These are phyloP conservation scores for Bombylius major DNA, from an alignment of 2,888 invertebrate species.

Conservation along the genomic window DNA sequence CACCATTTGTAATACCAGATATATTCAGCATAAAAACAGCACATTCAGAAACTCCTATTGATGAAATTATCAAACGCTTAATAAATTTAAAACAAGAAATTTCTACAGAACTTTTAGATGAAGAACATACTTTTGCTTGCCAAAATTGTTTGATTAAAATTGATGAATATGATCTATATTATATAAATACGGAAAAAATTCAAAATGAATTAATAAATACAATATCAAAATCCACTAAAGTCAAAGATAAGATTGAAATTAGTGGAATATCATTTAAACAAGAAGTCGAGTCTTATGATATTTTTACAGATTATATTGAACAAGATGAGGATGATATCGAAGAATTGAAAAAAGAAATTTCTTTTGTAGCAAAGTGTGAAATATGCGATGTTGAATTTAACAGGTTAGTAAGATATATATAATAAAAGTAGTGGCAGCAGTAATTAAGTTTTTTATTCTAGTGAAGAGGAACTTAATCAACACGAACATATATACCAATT, in stretches of 20 bases:
- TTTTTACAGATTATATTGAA: neutral
- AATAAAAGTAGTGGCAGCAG: too few relatives aligned
- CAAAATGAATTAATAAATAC: conserved; percentile 11
- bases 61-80: conserved; percentile 11
- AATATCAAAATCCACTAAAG: conserved; percentile 2
- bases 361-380: conserved; percentile 4
- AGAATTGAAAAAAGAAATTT: neutral
- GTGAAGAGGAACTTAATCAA: neutral
- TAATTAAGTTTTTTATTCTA: neutral
- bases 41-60: conserved; percentile 8
- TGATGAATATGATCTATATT: conserved; percentile 15
- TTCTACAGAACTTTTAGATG: neutral
- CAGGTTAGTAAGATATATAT: neutral
- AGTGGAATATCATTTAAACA: neutral
- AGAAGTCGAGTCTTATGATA: neutral
- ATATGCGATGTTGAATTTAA: conserved; percentile 9
- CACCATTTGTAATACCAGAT: conserved; percentile 3
- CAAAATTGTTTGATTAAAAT: conserved; percentile 11
- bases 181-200: conserved; percentile 6
- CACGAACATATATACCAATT: neutral
- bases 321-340: neutral
- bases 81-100: neutral
- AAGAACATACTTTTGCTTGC: conserved; percentile 4
- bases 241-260: neutral
- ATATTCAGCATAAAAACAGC: conserved; percentile 8